Evolutionary conservation across 2,888 invertebrate genomes (phyloP), one percentile per base, ranked within the genome.

Genomic region (Philopedon plagiatum): DNA sequence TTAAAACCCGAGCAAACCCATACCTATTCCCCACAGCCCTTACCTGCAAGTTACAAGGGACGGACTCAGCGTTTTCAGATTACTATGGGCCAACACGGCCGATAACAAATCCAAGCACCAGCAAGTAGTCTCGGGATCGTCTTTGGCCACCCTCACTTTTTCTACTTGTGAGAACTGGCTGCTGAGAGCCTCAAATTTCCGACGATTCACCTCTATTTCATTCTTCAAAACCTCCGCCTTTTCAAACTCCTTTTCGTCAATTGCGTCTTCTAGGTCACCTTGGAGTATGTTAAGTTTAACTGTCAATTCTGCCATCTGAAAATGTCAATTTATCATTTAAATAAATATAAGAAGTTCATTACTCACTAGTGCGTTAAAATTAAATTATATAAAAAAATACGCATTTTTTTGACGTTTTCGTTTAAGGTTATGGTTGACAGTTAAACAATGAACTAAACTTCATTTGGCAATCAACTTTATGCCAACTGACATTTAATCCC

Each of bases 231-330:
- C 18, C 11, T 75, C 69, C 5, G 80, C 81, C 65, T 76, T 78
- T 41, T 76, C 57, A 57, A 74, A 82, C 41, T 81, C 79, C 64
- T 78, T 70, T 9, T 66, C 73, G 18, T 76, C 74, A 9, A 80
- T 62, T 0, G 81, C 83, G 62, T 78, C 77, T 56, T 81, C 80
- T 41, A 78, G 64, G n/a, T 78, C 76, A 9, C 77, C 77, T 66
- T 76, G 75, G 34, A 81, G 71, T 37, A 75, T 73, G 62, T 81
- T 79, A 21, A 81, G 73, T 76, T 80, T 78, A 5, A 81, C 80
- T 57, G 72, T 76, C 21, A 81, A 51, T 70, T 76, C 67, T 21
- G 81, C 80, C 3, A 79, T 62, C 79, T 80, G 51, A 37, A 78
- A 79, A 60, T 71, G 8, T 1, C 21, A 49, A 34, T 34, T 2